A percentile compares a stretch with the other conserved stretches of the same genome.
These are phyloP conservation scores for Yasuhikotakia modesta DNA, from an alignment of 2,797 vertebrate species.

Conservation along the genomic window DNA sequence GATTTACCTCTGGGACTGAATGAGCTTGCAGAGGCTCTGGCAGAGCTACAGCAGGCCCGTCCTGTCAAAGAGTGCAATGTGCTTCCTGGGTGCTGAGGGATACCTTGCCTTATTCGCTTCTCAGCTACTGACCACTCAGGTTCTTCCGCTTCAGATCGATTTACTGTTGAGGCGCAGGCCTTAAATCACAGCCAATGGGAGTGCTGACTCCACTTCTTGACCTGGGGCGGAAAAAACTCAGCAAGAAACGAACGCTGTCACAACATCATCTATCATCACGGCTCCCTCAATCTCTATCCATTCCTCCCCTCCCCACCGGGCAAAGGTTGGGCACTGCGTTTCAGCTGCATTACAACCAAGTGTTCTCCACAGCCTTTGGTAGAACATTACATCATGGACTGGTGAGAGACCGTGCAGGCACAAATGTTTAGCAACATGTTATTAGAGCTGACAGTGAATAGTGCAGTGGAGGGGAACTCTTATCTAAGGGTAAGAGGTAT, in stretches of 20 bases:
- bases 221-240: slow-evolving; percentile 50
- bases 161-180: slow-evolving; percentile 54
- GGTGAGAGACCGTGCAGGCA: slow-evolving; percentile 50
- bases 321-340: slow-evolving; percentile 33
- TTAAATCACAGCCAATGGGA: slow-evolving; percentile 62
- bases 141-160: slow-evolving; percentile 58
- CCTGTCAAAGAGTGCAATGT: slow-evolving; percentile 35
- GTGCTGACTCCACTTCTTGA: slow-evolving; percentile 60
- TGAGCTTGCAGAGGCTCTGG: slow-evolving; percentile 19
- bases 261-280: slow-evolving; percentile 64
- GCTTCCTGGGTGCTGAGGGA: slow-evolving; percentile 23
- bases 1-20: slow-evolving; percentile 7
- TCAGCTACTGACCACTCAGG: slow-evolving; percentile 43
- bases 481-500: slow-evolving; percentile 9
- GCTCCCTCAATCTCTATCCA: slow-evolving; percentile 38
- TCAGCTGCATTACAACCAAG: slow-evolving; percentile 48
- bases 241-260: slow-evolving; percentile 61
- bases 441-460: slow-evolving; percentile 51
- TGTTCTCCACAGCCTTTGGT: slow-evolving; percentile 37
- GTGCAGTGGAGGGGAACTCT: slow-evolving; percentile 43
- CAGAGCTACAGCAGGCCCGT: not conserved
- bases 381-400: slow-evolving; percentile 52
- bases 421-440: slow-evolving; percentile 48
- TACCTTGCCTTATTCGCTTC: slow-evolving; percentile 47
- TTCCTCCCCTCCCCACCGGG: slow-evolving; percentile 23